Evolutionary conservation across 2,797 vertebrate genomes (phyloP).

Genomic region (Geotria australis): DNA sequence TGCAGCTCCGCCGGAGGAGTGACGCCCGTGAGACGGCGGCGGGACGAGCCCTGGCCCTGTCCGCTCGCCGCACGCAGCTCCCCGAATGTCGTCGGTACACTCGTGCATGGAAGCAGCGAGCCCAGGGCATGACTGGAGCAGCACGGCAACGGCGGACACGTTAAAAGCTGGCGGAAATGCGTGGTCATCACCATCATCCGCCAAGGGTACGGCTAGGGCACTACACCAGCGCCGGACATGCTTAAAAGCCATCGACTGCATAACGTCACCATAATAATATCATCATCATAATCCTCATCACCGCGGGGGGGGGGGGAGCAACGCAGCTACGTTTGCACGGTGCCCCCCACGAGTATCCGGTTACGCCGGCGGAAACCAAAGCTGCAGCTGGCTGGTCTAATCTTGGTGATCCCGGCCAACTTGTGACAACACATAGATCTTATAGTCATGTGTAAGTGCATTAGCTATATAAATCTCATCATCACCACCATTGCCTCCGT

Average conservation of each 20-base stretch:
- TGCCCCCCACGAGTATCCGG: neutral
- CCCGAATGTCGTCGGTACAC: slow-evolving; percentile 87
- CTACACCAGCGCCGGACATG: too few species aligned
- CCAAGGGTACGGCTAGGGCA: too few species aligned
- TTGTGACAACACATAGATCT: too few species aligned
- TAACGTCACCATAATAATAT: slow-evolving; percentile 69
- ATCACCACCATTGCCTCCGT: too few species aligned
- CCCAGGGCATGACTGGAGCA: slow-evolving; percentile 1
- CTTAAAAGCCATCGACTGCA: slow-evolving; percentile 6
- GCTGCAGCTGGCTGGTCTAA: too few species aligned
- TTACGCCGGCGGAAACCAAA: fast-evolving
- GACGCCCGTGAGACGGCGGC: slow-evolving; percentile 73
- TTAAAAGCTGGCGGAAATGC: neutral
- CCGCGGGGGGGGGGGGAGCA: neutral
- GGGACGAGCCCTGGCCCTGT: slow-evolving; percentile 45
- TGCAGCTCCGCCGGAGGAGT: slow-evolving; percentile 85
- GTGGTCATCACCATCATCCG: neutral
- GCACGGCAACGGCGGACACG: too few species aligned
- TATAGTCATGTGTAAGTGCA: too few species aligned
- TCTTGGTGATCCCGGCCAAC: too few species aligned
- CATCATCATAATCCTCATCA: slow-evolving; percentile 25
- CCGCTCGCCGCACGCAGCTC: slow-evolving; percentile 80
- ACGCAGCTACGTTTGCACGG: neutral
- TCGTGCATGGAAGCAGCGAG: slow-evolving; percentile 7
- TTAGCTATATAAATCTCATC: too few species aligned